Conservation (phyloP, 2,113 vertebrate species). For the Paramisgurnus dabryanus region DNA sequence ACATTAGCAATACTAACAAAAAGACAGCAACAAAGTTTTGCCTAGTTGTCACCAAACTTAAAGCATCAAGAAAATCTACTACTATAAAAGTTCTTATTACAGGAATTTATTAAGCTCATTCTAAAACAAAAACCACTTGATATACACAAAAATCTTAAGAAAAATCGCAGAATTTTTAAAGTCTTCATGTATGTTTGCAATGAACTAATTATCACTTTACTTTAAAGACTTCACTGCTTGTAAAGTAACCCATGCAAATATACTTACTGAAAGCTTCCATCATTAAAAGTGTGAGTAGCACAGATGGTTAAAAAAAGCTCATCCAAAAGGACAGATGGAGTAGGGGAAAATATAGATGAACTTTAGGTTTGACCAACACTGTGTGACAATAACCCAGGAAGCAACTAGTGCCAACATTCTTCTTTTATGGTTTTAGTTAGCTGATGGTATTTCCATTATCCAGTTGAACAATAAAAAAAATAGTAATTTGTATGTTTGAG, state of each 20-base stretch:
- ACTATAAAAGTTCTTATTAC: background rate
- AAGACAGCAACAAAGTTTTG: background rate
- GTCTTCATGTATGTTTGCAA: conserved; percentile 23
- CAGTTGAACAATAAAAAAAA: too few species aligned
- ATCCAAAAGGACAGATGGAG: conserved; percentile 50
- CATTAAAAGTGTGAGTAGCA: conserved; percentile 34
- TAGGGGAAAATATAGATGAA: conserved; percentile 38
- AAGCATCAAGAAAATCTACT: conserved; percentile 9
- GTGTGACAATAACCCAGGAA: conserved; percentile 5
- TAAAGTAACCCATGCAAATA: conserved; percentile 52
- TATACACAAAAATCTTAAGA: conserved; percentile 10
- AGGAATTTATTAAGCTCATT: too few species aligned
- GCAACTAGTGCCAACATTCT: background rate
- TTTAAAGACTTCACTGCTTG: conserved; percentile 41
- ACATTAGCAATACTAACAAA: background rate
- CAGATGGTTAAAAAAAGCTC: conserved; percentile 44
- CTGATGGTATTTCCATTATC: background rate
- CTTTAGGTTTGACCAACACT: conserved; percentile 1
- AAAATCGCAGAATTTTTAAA: conserved; percentile 42
- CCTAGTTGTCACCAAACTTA: background rate
- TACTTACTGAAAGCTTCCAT: conserved; percentile 42
- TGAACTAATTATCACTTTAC: conserved; percentile 42
- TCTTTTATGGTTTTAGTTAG: background rate
- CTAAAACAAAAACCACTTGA: background rate
- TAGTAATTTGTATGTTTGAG: too few species aligned